Base-by-base conservation (phyloP, 1,140 invertebrate genomes). In the Pentalonia nigronervosa region DNA sequence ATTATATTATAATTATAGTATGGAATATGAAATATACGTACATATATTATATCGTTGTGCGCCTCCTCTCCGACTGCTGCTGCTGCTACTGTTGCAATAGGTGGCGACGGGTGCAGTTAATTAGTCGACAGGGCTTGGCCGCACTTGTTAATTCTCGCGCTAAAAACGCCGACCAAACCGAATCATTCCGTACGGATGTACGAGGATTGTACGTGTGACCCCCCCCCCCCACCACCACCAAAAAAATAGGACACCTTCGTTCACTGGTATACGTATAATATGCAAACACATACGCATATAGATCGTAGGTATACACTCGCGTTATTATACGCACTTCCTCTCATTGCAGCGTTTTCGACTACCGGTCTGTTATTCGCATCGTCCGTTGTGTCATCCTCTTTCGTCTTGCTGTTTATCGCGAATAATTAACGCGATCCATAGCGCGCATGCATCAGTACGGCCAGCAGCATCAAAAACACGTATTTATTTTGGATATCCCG, bases 71-170 rank as follows among this genome's bases (percentile, higher is more conserved):
- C n/a, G 60, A 17, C 60, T n/a, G 60, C 30, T 67, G 30, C 30
- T 56, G 30, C 30, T 67, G 60, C 53, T 67, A 30, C 8, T 86
- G 21, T n/a, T n/a, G 47, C 86, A 50, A 83, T n/a, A 20, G 67
- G 47, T 91, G 90, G 90, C 47, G 90, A 25, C 90, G 90, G 90
- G 90, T 91, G 90, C 67, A 50, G 67, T 91, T 91, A 91, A 91
- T 91, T 91, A 91, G 90, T 76, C 67, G 45, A 48, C 41, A 83
- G 81, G 81, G 81, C 47, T 81, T 14, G 14, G 60, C 9, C 76
- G 76, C n/a, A 50, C 67, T 83, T 50, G 91, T 92, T 92, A 92
- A 92, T 84, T 92, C 91, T 23, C 45, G 41, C 91, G 91, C 23
- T 50, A 84, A 92, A 91, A 92, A 86, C 60, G 34, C n/a, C 91